phyloP scores from a whole-genome alignment of 2,113 vertebrate species.

The Colius striatus region DNA sequence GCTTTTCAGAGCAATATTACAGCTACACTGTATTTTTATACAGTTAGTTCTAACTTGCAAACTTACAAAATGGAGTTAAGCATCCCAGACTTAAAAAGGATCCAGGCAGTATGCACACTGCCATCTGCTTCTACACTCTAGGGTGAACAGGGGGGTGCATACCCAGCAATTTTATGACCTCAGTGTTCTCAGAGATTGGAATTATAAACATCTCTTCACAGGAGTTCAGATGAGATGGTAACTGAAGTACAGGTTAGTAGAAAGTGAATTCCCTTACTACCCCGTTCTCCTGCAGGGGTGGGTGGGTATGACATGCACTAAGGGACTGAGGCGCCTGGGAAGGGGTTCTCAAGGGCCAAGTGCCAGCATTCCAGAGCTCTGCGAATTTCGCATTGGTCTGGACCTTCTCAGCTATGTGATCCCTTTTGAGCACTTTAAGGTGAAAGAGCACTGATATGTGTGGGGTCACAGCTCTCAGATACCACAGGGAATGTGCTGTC shows the following conservation, averaged over 20 bases:
- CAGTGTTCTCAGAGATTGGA: background rate
- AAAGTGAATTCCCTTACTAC: background rate
- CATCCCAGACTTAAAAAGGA: constrained; percentile 16
- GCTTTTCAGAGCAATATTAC: constrained; percentile 63
- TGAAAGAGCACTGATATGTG: background rate
- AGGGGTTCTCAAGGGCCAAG: background rate
- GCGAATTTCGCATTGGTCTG: background rate
- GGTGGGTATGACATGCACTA: background rate
- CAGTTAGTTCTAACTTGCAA: constrained; percentile 57
- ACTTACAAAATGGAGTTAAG: constrained; percentile 32
- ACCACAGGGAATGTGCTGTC: background rate
- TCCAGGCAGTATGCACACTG: background rate
- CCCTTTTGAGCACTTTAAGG: constrained; percentile 14
- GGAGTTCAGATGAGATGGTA: background rate
- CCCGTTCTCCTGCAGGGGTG: background rate
- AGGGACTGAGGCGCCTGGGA: background rate
- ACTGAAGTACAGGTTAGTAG: background rate
- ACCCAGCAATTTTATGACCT: background rate
- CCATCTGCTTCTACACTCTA: background rate
- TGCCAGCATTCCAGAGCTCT: background rate
- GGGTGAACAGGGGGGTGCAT: background rate
- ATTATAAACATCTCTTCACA: background rate
- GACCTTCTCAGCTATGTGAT: background rate
- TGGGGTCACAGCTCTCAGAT: background rate
- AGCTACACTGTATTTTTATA: constrained; percentile 65